A percentile compares a stretch with the other conserved stretches of the same genome.
Evolutionary conservation across 2,888 invertebrate species (phyloP).

Genomic region (Acrocyrtus sp.): DNA sequence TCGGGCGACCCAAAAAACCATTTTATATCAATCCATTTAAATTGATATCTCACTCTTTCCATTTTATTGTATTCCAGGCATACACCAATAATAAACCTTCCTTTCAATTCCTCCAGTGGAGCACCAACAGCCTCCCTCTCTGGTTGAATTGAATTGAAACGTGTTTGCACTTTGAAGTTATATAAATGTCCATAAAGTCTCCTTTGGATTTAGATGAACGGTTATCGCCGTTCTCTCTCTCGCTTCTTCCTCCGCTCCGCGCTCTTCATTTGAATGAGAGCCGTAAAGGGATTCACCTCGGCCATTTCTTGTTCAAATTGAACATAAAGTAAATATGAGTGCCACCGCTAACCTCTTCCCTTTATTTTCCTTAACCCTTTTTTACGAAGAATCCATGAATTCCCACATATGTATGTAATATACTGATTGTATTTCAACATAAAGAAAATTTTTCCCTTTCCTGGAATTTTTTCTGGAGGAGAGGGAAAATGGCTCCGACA

Average conservation of each 20-base stretch:
- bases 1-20: neutral
- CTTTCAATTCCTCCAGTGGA: neutral
- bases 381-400: neutral
- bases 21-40: slow-evolving; percentile 32
- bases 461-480: neutral
- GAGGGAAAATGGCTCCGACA: slow-evolving; percentile 6
- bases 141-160: slow-evolving; percentile 22
- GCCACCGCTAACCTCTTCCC: neutral
- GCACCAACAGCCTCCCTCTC: slow-evolving; percentile 1
- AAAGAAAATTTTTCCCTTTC: slow-evolving; percentile 4
- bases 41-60: slow-evolving; percentile 44
- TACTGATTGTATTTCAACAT: slow-evolving; percentile 23
- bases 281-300: neutral
- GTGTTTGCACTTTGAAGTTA: slow-evolving; percentile 21
- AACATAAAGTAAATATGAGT: slow-evolving; percentile 47
- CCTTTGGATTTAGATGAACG: slow-evolving; percentile 41
- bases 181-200: slow-evolving; percentile 34
- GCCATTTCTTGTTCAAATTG: slow-evolving; percentile 9
- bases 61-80: slow-evolving; percentile 39
- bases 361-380: neutral
- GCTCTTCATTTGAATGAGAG: too few species aligned
- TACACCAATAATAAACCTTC: slow-evolving; percentile 5
- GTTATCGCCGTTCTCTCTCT: slow-evolving; percentile 32
- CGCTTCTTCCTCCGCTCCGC: neutral
- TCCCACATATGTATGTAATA: slow-evolving; percentile 20